A percentile compares a stretch with the other conserved stretches of the same genome.
Conservation (phyloP, 2,113 vertebrate species). For the Dissostichus mawsoni region DNA sequence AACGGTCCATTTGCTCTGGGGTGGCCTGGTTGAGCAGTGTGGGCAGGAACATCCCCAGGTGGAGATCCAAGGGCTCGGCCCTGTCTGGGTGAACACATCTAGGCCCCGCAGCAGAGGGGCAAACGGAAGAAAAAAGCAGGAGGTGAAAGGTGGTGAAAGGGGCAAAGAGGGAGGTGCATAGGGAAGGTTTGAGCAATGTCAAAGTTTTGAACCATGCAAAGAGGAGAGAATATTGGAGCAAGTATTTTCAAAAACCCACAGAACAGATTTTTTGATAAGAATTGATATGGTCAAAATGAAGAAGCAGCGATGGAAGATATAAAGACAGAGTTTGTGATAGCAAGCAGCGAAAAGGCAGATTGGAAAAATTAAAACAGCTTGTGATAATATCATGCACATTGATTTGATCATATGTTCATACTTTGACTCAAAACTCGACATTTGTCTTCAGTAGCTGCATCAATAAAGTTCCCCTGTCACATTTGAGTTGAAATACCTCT, state of each 20-base stretch:
- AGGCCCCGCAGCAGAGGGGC: conserved; percentile 56
- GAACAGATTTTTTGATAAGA: not conserved
- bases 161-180: not conserved
- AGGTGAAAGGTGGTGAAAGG: conserved; percentile 17
- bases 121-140: conserved; percentile 33
- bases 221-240: not conserved
- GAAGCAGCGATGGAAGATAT: not conserved
- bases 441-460: not conserved
- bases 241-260: conserved; percentile 43
- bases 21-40: conserved; percentile 98
- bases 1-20: conserved; percentile 93
- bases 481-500: not conserved
- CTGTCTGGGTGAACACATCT: conserved; percentile 92
- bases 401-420: conserved; percentile 25
- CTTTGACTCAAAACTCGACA: conserved; percentile 1
- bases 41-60: conserved; percentile 98
- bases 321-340: not conserved
- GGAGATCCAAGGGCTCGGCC: conserved; percentile 95
- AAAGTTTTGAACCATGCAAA: not conserved
- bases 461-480: not conserved
- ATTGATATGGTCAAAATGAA: conserved; percentile 10
- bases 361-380: conserved; percentile 64
- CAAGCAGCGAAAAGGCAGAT: conserved; percentile 23
- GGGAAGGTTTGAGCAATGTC: not conserved
- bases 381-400: conserved; percentile 67